A percentile compares a stretch with the other conserved stretches of the same genome.
These are phyloP conservation scores for Leucoraja ocellata DNA, from an alignment of 2,797 vertebrate species.

Conservation along the genomic window DNA sequence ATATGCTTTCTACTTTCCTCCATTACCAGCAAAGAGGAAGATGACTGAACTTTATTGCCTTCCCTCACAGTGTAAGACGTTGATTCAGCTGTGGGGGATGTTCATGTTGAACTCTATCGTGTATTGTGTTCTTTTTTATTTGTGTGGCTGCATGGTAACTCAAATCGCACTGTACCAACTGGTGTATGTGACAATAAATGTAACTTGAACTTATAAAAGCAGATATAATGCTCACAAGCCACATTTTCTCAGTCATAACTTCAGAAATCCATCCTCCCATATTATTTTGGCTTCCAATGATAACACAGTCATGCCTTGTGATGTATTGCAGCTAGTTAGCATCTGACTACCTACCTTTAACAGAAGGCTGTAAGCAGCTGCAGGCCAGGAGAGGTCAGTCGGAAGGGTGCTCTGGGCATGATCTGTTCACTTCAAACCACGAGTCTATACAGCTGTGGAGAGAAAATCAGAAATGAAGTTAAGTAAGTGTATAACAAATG, in stretches of 20 bases:
- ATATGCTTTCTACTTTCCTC: not conserved
- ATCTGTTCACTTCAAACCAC: conserved; percentile 99
- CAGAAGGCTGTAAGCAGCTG: conserved; percentile 58
- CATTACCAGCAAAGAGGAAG: no score
- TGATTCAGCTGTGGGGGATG: no score
- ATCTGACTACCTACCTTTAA: conserved; percentile 58
- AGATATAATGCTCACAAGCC: not conserved
- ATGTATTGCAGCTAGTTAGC: not conserved
- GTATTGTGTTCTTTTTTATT: no score
- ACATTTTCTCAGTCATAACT: not conserved
- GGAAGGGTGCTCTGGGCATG: conserved; percentile 95
- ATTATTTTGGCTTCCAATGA: not conserved
- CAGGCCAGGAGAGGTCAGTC: conserved; percentile 67
- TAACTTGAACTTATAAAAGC: no score
- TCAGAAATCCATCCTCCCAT: not conserved
- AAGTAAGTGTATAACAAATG: not conserved
- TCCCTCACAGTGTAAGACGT: no score
- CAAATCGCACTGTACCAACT: no score
- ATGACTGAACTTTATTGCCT: no score
- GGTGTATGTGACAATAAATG: no score
- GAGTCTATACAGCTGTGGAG: conserved; percentile 93
- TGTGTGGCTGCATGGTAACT: no score
- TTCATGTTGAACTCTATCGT: no score
- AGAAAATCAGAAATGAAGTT: not conserved
- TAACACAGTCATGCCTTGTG: not conserved